These are phyloP conservation scores for Amphipoea lucens DNA, from an alignment of 2,888 invertebrate genomes.

Conservation along the genomic window DNA sequence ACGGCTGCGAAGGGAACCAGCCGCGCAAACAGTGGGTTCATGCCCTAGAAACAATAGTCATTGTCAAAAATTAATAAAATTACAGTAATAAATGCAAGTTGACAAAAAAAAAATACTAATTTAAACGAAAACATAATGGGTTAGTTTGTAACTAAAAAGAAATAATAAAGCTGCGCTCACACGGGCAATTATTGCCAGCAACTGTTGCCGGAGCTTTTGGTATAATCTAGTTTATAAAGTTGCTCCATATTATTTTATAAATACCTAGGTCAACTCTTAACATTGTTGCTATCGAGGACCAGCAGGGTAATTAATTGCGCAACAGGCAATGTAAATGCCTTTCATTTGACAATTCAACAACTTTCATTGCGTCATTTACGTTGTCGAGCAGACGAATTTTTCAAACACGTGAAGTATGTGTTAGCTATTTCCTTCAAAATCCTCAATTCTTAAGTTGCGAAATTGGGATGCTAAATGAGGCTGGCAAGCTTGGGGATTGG, in stretches of 20 bases:
- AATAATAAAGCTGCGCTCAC: neutral
- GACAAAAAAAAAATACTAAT: neutral
- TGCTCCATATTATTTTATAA: neutral
- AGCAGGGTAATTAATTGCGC: neutral
- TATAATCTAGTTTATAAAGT: neutral
- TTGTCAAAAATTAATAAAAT: neutral
- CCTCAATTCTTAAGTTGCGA: no score
- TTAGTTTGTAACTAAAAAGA: neutral
- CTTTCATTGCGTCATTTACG: neutral
- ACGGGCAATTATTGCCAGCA: neutral
- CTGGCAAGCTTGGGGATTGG: neutral
- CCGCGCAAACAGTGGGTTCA: slow-evolving; percentile 94
- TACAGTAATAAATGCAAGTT: neutral
- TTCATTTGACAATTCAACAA: neutral
- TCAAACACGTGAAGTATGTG: neutral
- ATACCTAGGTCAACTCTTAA: no score
- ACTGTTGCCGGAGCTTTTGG: neutral
- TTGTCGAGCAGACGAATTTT: neutral
- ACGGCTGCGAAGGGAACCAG: slow-evolving; percentile 99
- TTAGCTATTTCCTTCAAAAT: neutral
- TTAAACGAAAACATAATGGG: neutral
- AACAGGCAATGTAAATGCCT: neutral
- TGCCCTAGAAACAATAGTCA: slow-evolving; percentile 87
- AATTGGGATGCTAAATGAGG: neutral
- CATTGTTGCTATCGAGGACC: neutral